Evolutionary conservation across 1,140 invertebrate genomes (phyloP).

Genomic region (Anastatus disparis): DNA sequence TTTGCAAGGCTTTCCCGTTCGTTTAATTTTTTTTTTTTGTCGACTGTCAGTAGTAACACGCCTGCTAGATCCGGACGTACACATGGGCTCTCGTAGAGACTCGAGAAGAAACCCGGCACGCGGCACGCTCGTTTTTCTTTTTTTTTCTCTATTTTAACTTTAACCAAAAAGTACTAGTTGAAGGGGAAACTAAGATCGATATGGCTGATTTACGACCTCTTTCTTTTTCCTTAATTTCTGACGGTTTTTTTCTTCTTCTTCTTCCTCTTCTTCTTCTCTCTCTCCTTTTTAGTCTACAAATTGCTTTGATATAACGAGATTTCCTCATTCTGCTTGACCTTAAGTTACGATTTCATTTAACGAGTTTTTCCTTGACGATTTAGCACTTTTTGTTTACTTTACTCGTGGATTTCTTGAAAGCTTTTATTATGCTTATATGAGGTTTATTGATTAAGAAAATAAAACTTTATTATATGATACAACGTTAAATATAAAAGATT

Average conservation of each 20-base stretch:
- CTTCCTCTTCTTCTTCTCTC: background rate
- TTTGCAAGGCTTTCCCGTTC: background rate
- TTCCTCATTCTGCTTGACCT: background rate
- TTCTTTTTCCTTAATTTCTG: conserved; percentile 12
- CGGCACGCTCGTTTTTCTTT: no score
- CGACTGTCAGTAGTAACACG: no score
- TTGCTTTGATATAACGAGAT: conserved; percentile 14
- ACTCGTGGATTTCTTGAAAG: no score
- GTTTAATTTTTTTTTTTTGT: no score
- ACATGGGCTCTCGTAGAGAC: no score
- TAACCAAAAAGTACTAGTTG: conserved; percentile 5
- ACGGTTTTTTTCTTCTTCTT: background rate
- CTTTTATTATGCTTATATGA: no score
- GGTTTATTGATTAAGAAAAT: no score
- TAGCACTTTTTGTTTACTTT: background rate
- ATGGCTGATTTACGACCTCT: conserved; percentile 54
- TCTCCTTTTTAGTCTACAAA: conserved; percentile 10
- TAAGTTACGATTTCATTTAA: conserved; percentile 17
- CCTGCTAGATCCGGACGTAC: no score
- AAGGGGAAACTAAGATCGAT: conserved; percentile 49
- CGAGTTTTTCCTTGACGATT: background rate
- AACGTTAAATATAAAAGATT: no score
- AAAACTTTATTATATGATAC: no score
- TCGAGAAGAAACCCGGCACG: no score
- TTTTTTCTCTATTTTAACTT: no score